Percentiles rank a stretch among this genome's conserved stretches.
These are phyloP conservation scores for Neopipo cinnamomea DNA, from an alignment of 2,113 vertebrate species.

Conservation along the genomic window DNA sequence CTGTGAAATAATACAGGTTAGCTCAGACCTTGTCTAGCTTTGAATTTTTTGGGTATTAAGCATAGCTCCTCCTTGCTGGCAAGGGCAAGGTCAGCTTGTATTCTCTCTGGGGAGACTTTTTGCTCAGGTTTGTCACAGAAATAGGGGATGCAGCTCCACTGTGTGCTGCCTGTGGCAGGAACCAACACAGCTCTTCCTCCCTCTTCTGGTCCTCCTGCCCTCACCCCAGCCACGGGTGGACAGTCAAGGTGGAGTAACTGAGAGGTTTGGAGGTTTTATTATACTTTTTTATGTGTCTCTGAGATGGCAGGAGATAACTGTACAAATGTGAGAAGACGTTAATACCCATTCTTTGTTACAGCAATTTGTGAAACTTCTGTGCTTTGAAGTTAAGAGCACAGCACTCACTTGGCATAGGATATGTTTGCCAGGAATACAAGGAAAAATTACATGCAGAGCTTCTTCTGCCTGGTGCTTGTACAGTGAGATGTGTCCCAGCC, in stretches of 20 bases:
- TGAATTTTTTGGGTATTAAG: background rate
- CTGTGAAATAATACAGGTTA: background rate
- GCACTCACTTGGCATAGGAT: background rate
- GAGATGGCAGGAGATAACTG: background rate
- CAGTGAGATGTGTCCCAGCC: background rate
- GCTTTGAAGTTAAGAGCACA: background rate
- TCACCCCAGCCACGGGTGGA: accelerated
- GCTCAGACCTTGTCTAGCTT: background rate
- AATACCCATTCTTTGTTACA: accelerated
- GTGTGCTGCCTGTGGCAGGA: background rate
- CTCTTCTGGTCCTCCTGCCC: background rate
- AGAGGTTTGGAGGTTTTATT: background rate
- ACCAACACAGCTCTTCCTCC: background rate
- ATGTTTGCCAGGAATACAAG: background rate
- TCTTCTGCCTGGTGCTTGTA: background rate
- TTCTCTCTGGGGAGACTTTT: background rate
- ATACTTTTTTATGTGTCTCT: background rate
- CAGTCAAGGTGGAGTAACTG: background rate
- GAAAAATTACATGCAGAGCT: background rate
- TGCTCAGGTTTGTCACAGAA: background rate
- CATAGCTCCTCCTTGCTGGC: background rate
- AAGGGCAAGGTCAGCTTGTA: background rate
- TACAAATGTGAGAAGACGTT: background rate
- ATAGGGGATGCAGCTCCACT: background rate
- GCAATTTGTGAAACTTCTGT: background rate